Conservation (phyloP, 2,113 vertebrate species). For the Dasyprocta punctata region DNA sequence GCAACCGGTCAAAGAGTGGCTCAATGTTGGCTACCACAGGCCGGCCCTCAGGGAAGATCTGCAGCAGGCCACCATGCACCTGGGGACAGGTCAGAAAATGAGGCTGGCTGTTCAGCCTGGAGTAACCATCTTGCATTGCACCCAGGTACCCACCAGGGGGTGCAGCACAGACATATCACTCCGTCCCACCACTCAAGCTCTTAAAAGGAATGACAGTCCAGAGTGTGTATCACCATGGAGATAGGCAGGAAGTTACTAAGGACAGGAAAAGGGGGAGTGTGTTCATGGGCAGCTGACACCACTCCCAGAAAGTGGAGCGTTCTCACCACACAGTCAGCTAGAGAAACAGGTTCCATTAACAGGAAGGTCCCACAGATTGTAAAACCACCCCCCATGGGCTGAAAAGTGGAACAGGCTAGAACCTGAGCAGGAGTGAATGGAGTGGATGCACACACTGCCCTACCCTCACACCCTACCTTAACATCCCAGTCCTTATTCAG, state of each 20-base stretch:
- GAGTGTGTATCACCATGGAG: conserved; percentile 61
- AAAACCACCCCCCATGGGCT: not conserved
- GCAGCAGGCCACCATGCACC: conserved; percentile 93
- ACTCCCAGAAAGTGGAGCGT: conserved; percentile 16
- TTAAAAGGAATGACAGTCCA: conserved; percentile 33
- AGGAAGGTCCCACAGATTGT: not conserved
- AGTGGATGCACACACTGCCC: not conserved
- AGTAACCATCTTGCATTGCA: not conserved
- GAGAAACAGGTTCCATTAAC: not conserved
- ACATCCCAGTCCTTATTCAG: conserved; percentile 95
- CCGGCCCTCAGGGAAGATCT: conserved; percentile 93
- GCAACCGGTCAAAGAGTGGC: conserved; percentile 93
- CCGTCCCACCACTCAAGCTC: conserved; percentile 37
- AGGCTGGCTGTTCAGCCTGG: not conserved
- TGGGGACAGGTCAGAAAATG: conserved; percentile 67
- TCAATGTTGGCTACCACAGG: conserved; percentile 94
- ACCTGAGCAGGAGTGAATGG: not conserved
- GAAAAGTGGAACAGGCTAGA: not conserved
- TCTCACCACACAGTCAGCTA: not conserved
- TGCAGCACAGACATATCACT: not conserved
- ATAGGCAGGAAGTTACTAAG: conserved; percentile 68
- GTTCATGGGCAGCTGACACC: conserved; percentile 20
- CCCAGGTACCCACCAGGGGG: conserved; percentile 23
- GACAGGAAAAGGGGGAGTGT: conserved; percentile 54
- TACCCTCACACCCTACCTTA: conserved; percentile 84